Evolutionary conservation across 2,888 invertebrate species (phyloP).

Genomic region (Hipparchia sbordonii): DNA sequence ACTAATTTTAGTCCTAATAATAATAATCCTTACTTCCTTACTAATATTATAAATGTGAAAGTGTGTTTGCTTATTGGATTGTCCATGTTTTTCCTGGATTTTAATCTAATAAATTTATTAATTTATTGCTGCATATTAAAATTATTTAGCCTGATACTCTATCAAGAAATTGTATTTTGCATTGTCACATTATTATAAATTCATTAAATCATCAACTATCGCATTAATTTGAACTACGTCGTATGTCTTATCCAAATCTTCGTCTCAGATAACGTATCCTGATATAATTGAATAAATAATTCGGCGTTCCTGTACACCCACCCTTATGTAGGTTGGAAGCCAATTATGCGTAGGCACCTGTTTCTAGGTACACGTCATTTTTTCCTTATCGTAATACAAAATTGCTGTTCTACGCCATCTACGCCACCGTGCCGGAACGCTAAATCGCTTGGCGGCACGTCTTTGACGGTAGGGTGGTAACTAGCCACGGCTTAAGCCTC

Average conservation of each 20-base stretch:
- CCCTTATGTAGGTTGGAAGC: constrained; percentile 17
- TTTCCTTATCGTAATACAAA: constrained; percentile 21
- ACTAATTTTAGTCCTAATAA: too few relatives aligned
- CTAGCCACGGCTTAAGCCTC: too few relatives aligned
- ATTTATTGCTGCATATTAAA: background rate
- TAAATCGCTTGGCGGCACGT: too few relatives aligned
- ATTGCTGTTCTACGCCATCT: background rate
- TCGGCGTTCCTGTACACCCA: background rate
- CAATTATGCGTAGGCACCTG: constrained; percentile 34
- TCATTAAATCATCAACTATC: constrained; percentile 4
- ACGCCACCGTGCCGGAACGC: too few relatives aligned
- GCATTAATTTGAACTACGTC: constrained; percentile 10
- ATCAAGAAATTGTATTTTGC: background rate
- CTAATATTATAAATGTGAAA: too few relatives aligned
- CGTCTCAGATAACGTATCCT: constrained; percentile 2
- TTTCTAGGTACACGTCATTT: constrained; percentile 18
- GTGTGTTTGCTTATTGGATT: too few relatives aligned
- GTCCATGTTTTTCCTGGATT: too few relatives aligned
- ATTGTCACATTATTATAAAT: background rate
- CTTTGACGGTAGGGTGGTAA: too few relatives aligned
- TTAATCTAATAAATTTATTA: too few relatives aligned
- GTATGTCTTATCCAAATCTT: background rate
- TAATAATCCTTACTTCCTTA: too few relatives aligned
- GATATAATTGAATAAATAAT: constrained; percentile 19
- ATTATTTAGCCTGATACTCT: background rate